These are phyloP conservation scores for Rhabdornis inornatus DNA, from an alignment of 2,113 vertebrate genomes.

Conservation along the genomic window DNA sequence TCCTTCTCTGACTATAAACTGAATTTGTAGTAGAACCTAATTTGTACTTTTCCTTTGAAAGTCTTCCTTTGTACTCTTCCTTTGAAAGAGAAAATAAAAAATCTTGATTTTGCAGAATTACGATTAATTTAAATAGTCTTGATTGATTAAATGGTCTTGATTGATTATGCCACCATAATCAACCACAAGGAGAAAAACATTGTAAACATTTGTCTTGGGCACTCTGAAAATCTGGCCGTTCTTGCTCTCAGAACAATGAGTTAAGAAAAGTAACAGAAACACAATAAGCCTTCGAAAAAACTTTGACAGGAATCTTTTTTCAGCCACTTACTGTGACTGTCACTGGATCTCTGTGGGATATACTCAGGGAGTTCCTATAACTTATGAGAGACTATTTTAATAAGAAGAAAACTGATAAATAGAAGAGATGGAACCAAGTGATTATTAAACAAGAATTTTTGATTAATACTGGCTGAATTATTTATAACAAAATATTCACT, in stretches of 20 bases:
- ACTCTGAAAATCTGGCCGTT: not conserved
- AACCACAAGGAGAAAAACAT: not conserved
- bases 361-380: not conserved
- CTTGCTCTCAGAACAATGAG: not conserved
- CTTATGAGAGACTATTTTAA: not conserved
- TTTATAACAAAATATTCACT: slow-evolving; percentile 36
- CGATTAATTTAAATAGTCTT: not conserved
- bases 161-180: not conserved
- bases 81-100: not conserved
- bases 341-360: not conserved
- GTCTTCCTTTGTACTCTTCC: not conserved
- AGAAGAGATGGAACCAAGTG: not conserved
- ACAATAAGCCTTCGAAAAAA: not conserved
- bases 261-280: not conserved
- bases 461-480: slow-evolving; percentile 56
- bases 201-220: not conserved
- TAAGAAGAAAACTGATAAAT: slow-evolving; percentile 3
- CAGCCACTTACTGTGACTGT: not conserved
- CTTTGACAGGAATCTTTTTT: not conserved
- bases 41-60: not conserved
- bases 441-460: slow-evolving; percentile 37
- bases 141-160: not conserved
- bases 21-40: not conserved
- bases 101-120: not conserved
- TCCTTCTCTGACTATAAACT: not conserved